Base-by-base conservation (phyloP, 2,888 invertebrate genomes). In the Drosophila prolongata region DNA sequence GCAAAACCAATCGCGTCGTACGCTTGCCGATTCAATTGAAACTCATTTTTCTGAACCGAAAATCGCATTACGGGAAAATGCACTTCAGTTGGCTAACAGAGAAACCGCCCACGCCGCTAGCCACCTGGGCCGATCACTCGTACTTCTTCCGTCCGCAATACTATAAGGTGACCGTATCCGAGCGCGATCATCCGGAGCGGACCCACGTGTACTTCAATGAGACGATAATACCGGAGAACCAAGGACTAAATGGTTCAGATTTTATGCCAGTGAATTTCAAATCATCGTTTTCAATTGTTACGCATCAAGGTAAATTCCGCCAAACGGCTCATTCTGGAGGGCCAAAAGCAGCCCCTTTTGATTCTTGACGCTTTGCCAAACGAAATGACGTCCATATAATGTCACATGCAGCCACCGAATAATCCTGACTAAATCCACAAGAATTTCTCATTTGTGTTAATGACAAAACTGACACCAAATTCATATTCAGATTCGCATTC, bases 81-180 rank as follows among this genome's bases (percentile, higher is more conserved):
- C 90, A 91, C 88, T 91, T 91, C 90, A 90, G 90, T 90, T 92
- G 92, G 92, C 77, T 89, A 75, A 64, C 83, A 64, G 90, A 90
- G 71, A 89, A 89, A 79, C 62, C 89, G 90, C 87, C 90, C 70
- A 91, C 92, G 85, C 92, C 92, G 75, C 92, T 93, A 90, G 93
- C 93, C 61, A 94, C 93, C 82, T 94, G 94, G 94, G 91, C 91
- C 68, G 93, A 93, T 72, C 90, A 89, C 76, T 90, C 92, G 75
- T 90, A 90, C 78, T 92, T 90, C 61, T 93, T 92, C 87, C 91
- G 90, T 69, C 91, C 92, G 61, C 87, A 91, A 57, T 91, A 89
- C 65, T 92, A 92, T 74, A 87, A 89, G 75, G 88, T 93, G 58
- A 93, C 93, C 54, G 90, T 93, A 55, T 93, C 93, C 42, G 93